Conservation (phyloP, 2,888 invertebrate species). For the Baronia brevicornis region DNA sequence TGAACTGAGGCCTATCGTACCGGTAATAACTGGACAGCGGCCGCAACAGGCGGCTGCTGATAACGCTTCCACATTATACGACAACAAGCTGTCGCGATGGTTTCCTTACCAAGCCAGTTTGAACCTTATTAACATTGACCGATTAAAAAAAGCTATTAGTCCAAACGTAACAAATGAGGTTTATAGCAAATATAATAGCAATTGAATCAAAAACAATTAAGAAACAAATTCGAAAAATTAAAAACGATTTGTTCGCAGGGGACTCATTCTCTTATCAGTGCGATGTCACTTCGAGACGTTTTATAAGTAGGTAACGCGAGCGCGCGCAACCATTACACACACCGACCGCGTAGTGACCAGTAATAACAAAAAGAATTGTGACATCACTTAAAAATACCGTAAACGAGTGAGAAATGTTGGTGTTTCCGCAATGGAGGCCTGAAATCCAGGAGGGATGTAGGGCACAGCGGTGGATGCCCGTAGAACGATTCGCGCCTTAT, state of each 20-base stretch:
- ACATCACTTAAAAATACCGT: conserved; percentile 19
- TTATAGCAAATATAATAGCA: neutral
- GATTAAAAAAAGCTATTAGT: neutral
- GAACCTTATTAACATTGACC: conserved; percentile 19
- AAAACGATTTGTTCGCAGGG: conserved; percentile 55
- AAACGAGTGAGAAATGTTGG: conserved; percentile 51
- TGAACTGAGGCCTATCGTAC: conserved; percentile 75
- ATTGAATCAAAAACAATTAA: neutral
- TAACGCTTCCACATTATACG: conserved; percentile 44
- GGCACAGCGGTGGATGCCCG: conserved; percentile 58
- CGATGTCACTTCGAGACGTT: conserved; percentile 58
- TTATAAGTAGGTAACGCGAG: conserved; percentile 62
- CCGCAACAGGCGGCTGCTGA: conserved; percentile 68
- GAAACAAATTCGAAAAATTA: conserved; percentile 4
- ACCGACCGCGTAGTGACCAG: conserved; percentile 52
- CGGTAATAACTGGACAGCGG: conserved; percentile 73
- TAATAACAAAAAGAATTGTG: conserved; percentile 21
- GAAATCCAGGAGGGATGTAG: conserved; percentile 54
- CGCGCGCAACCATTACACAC: conserved; percentile 53
- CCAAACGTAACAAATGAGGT: neutral
- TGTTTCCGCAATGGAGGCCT: conserved; percentile 64
- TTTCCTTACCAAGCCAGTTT: conserved; percentile 18
- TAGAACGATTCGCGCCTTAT: conserved; percentile 62
- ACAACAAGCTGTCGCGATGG: conserved; percentile 23
- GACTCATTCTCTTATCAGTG: conserved; percentile 61